Base-by-base conservation (phyloP, 2,113 vertebrate genomes). In the Otocyon megalotis region DNA sequence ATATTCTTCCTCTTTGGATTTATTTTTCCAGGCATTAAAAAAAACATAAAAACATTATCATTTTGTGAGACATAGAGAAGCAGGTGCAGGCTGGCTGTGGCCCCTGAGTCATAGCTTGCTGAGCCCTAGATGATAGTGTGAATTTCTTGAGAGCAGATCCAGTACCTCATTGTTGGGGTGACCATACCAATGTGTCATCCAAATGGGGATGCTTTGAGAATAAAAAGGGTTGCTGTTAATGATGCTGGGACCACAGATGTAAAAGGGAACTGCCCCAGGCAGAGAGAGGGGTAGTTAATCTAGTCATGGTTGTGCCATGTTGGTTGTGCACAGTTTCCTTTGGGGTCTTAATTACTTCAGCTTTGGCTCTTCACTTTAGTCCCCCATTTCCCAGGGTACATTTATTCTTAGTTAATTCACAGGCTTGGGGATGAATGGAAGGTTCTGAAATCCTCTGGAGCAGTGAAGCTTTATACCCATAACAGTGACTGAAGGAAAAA, bases 341-440 rank as follows among this genome's bases (percentile, higher is more conserved):
- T 72, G 80, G 48, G 15, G 32, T 16, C 53, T 16, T 76, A 50
- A 67, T 80, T 28, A 48, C 28, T 16, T 67, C 53, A 67, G 65
- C 35, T 53, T 43, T 65, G n/a, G 62, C 50, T 35, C 80, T 71
- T 67, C 35, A 26, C 62, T 85, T 71, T 50, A 48, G 79, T 77
- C 79, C 60, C 0, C 0, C 88, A 90, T 92, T 77, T 56, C 89
- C 69, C 37, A 7, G 83, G 93, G 67, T 32, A 96, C 93, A 63
- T 88, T 95, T 86, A 96, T 97, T 98, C 87, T 71, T 82, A 74
- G 16, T n/a, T 30, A 30, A 88, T n/a, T 96, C 93, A 50, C 58
- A 72, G 80, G 63, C 96, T 93, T 93, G 94, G 60, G 32, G 84
- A 86, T 83, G 16, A 54, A 22, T 88, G 56, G 60, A 26, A 62